Evolutionary conservation across 2,888 invertebrate species (phyloP).

Genomic region (Ochropacha duplaris): DNA sequence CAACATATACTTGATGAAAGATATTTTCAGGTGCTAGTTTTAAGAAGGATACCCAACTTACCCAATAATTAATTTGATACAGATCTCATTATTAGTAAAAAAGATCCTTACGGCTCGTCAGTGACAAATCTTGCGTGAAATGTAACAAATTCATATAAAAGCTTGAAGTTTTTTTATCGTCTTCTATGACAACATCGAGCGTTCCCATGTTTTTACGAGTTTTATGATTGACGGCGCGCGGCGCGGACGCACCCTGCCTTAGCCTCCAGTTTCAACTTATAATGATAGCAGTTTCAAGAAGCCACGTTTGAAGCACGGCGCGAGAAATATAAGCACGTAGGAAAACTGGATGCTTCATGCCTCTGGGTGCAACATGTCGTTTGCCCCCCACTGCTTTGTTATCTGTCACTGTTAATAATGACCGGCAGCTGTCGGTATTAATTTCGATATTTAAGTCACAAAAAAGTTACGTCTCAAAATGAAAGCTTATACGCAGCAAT

Average conservation of each 20-base stretch:
- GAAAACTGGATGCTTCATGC: conserved; percentile 36
- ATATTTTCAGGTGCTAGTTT: neutral
- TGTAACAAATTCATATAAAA: conserved; percentile 53
- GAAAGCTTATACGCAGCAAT: neutral
- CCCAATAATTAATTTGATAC: neutral
- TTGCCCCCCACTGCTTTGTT: conserved; percentile 23
- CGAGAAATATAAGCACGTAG: conserved; percentile 43
- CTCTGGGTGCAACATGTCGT: conserved; percentile 41
- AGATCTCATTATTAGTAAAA: neutral
- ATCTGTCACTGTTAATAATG: neutral
- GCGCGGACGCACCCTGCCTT: conserved; percentile 44
- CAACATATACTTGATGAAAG: too few species aligned
- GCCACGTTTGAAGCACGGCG: conserved; percentile 56
- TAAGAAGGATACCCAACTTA: too few species aligned
- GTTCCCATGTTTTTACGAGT: conserved; percentile 56
- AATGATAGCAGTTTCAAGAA: conserved; percentile 51
- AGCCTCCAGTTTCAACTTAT: conserved; percentile 25
- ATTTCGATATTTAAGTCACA: neutral
- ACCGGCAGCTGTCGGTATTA: neutral
- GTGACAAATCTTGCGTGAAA: conserved; percentile 60
- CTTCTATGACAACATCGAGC: conserved; percentile 40
- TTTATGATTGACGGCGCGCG: conserved; percentile 66
- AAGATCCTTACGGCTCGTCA: conserved; percentile 31
- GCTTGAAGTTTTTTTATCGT: conserved; percentile 36
- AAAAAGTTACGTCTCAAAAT: neutral